A percentile compares a stretch with the other conserved stretches of the same genome.
phyloP scores from a whole-genome alignment of 2,113 vertebrate species.

The Percina caprodes region DNA sequence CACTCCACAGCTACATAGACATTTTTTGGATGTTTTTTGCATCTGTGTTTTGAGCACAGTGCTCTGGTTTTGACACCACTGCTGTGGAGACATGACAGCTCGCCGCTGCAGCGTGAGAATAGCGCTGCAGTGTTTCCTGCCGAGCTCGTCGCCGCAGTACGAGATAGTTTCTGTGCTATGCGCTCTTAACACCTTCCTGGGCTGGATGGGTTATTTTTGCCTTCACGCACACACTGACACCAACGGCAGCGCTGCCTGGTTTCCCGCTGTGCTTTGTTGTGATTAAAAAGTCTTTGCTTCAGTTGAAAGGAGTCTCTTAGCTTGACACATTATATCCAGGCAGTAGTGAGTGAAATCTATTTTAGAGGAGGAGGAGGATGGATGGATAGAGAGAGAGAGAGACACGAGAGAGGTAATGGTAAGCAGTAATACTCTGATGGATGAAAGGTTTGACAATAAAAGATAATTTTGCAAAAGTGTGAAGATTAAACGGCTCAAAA shows the following conservation, averaged over 20 bases:
- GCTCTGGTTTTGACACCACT: slow-evolving; percentile 41
- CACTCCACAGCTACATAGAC: background rate
- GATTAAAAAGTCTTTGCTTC: background rate
- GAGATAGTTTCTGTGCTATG: slow-evolving; percentile 8
- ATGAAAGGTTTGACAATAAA: background rate
- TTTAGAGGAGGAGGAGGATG: background rate
- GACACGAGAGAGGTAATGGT: too few relatives aligned
- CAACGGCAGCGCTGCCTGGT: background rate
- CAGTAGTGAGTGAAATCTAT: background rate
- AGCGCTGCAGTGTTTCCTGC: slow-evolving; percentile 40
- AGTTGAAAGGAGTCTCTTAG: background rate
- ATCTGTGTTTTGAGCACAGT: background rate
- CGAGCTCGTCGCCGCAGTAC: background rate
- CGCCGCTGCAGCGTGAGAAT: slow-evolving; percentile 6
- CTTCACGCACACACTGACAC: background rate
- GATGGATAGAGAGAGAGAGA: background rate
- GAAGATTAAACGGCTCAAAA: background rate
- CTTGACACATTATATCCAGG: background rate
- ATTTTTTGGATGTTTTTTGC: background rate
- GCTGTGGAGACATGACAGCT: slow-evolving; percentile 21
- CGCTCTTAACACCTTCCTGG: background rate
- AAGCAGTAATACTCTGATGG: background rate
- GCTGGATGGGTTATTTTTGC: background rate
- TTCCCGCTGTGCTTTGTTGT: slow-evolving; percentile 13
- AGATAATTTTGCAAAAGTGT: background rate